Evolutionary conservation across 2,797 vertebrate genomes (phyloP).

Genomic region (Melanotaenia trifasciata): DNA sequence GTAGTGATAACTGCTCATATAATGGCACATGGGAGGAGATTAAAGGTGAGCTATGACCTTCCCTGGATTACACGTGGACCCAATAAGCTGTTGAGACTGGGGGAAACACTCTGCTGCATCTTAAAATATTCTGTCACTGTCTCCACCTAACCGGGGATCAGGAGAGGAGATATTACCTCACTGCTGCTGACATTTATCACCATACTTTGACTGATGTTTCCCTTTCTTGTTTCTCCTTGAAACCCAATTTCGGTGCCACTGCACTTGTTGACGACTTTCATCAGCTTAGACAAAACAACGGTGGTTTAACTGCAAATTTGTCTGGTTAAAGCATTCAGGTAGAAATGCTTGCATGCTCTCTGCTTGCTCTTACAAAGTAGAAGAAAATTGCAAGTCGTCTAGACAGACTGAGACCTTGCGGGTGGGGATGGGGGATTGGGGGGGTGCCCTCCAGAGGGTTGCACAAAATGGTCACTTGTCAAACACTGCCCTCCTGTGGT

Average conservation of each 20-base stretch:
- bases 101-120: constrained; percentile 49
- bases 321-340: constrained; percentile 38
- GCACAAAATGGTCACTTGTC: constrained; percentile 17
- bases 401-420: constrained; percentile 61
- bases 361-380: constrained; percentile 40
- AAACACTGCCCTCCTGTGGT: constrained; percentile 70
- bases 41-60: constrained; percentile 65
- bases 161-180: constrained; percentile 16
- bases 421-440: constrained; percentile 5
- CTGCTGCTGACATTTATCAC: constrained; percentile 55
- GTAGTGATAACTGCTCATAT: constrained; percentile 23
- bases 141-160: constrained; percentile 14
- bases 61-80: constrained; percentile 44
- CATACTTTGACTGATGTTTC: constrained; percentile 51
- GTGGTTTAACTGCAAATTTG: constrained; percentile 26
- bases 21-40: constrained; percentile 53
- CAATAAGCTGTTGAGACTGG: constrained; percentile 39
- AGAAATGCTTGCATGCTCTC: constrained; percentile 30
- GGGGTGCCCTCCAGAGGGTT: constrained; percentile 44
- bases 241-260: constrained; percentile 54
- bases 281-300: constrained; percentile 42
- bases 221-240: constrained; percentile 48
- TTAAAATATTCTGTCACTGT: constrained; percentile 46
- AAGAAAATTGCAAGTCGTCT: constrained; percentile 61
- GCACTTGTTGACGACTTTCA: constrained; percentile 62